Base-by-base conservation (phyloP, 2,888 invertebrate genomes). In the Scaptomyza caliginosa region DNA sequence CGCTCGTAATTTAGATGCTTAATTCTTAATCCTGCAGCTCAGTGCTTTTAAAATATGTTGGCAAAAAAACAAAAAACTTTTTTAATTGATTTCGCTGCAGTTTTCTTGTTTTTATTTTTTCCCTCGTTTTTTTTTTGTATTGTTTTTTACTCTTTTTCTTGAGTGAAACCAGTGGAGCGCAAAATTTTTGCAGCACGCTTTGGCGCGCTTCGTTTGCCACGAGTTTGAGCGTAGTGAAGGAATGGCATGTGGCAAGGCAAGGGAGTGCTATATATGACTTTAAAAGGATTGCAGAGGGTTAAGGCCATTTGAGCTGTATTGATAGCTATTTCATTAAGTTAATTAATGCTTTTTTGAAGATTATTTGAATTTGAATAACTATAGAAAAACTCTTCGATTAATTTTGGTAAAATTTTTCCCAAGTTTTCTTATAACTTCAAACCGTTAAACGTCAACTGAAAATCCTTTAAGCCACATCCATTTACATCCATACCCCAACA, bases 1-100 rank as follows among this genome's bases (percentile, higher is more conserved):
- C 32, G 51, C 66, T 70, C 66, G 67, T 76, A 77, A 82, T 82
- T 74, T 72, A 74, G 70, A 52, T 39, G 69, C 74, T 78, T 80
- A 82, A 74, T 76, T 68, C 78, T 67, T 70, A 76, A 82, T 72
- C 77, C 70, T 46, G 21, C 17, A 43, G 34, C 74, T 51, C 51
- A 56, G 17, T 46, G 42, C 40, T 51, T 13, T 17, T 17, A 7
- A 17, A 64, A 52, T 57, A 63, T 60, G 59, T 52, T 66, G 52
- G 57, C 19, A 51, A 73, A 28, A 39, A 32, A 84, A 81, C 58
- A 73, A 28, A 39, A 32, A 84, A 81, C 58, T 73, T 85, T 81
- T 84, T 85, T 81, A 84, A 85, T 85, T 84, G 83, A 83, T 83
- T 84, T 77, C 46, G 52, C 65, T 60, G 58, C 48, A 62, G 24